phyloP scores from a whole-genome alignment of 1,140 invertebrate species.

The Drosophila oshimai region DNA sequence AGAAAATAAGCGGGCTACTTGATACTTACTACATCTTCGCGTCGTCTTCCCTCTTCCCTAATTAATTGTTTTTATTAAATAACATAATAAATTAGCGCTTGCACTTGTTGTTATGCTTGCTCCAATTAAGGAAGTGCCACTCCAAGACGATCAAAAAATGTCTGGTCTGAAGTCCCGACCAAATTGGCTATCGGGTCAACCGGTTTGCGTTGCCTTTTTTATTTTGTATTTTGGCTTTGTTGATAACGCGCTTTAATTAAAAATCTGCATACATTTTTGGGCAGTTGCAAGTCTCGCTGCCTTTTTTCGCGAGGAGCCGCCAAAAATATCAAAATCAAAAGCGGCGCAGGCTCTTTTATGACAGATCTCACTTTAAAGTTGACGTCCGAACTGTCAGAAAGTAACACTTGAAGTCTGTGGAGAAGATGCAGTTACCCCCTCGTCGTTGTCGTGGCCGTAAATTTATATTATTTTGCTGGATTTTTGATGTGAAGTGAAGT shows the following conservation, averaged over 20 bases:
- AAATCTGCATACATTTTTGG: constrained; percentile 79
- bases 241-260: constrained; percentile 77
- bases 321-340: constrained; percentile 72
- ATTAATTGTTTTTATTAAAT: constrained; percentile 76
- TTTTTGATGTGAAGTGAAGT: constrained; percentile 77
- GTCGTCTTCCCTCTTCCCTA: constrained; percentile 4
- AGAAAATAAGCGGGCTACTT: constrained; percentile 34
- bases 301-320: constrained; percentile 47
- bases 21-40: too few relatives aligned
- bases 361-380: constrained; percentile 79
- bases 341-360: constrained; percentile 71
- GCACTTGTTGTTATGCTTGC: constrained; percentile 73
- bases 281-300: constrained; percentile 42
- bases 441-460: neutral
- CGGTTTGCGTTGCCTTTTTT: constrained; percentile 51
- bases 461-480: constrained; percentile 49
- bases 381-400: constrained; percentile 71
- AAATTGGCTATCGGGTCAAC: constrained; percentile 74
- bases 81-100: constrained; percentile 77
- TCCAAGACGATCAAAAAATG: constrained; percentile 58
- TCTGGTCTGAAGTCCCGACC: constrained; percentile 39
- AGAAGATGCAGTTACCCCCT: constrained; percentile 41
- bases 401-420: constrained; percentile 66
- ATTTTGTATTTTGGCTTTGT: constrained; percentile 41
- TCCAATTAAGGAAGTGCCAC: constrained; percentile 79